These are phyloP conservation scores for Phyllotreta cruciferae DNA, from an alignment of 2,888 invertebrate species.

Conservation along the genomic window DNA sequence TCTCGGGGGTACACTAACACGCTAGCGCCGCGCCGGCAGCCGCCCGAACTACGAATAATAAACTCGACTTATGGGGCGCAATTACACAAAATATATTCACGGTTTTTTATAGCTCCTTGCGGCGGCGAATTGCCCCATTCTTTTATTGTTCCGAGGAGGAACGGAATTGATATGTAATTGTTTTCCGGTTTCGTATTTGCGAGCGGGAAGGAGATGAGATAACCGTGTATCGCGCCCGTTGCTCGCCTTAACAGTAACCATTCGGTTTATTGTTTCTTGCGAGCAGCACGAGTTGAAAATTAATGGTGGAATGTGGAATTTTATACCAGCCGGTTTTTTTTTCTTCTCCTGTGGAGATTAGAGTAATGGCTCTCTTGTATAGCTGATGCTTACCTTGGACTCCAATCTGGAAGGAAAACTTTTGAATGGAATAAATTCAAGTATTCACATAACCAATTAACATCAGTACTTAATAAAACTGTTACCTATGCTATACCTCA, in stretches of 20 bases:
- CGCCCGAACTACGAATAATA: constrained; percentile 59
- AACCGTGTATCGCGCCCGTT: constrained; percentile 42
- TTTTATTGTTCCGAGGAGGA: constrained; percentile 60
- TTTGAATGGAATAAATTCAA: too few relatives aligned
- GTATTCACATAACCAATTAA: too few relatives aligned
- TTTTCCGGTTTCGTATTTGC: constrained; percentile 52
- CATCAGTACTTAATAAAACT: too few relatives aligned
- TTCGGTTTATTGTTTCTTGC: constrained; percentile 37
- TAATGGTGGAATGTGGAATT: constrained; percentile 34
- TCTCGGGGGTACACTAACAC: constrained; percentile 59
- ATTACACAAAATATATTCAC: constrained; percentile 63
- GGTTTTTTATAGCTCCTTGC: constrained; percentile 63
- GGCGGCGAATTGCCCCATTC: constrained; percentile 60
- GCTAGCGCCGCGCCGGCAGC: constrained; percentile 57
- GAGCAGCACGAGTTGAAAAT: constrained; percentile 33
- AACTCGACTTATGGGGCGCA: constrained; percentile 62
- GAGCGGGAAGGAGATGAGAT: constrained; percentile 42
- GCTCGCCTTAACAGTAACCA: constrained; percentile 30
- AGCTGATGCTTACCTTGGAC: background rate
- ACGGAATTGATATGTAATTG: constrained; percentile 61
- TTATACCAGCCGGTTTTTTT: constrained; percentile 6
- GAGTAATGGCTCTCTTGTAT: constrained; percentile 18
- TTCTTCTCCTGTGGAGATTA: constrained; percentile 15
- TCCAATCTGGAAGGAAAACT: too few relatives aligned
- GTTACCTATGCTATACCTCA: too few relatives aligned